phyloP scores from a whole-genome alignment of 2,888 invertebrate species.

The Copidosoma aretas region DNA sequence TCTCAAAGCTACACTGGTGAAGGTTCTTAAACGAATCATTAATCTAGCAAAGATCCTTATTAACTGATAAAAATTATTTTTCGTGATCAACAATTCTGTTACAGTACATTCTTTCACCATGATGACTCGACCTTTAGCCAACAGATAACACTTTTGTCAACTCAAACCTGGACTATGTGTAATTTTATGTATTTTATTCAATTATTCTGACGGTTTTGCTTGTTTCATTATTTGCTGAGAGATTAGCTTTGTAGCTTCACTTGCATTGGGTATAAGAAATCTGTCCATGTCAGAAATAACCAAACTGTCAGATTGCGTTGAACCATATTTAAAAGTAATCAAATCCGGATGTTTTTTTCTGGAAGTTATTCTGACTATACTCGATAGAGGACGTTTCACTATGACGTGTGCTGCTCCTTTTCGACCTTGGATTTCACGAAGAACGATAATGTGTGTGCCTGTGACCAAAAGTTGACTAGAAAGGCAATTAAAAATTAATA shows the following conservation, averaged over 20 bases:
- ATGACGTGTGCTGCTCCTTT: conserved; percentile 85
- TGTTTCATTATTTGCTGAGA: conserved; percentile 85
- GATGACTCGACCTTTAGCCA: no score
- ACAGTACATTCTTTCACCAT: no score
- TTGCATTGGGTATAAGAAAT: conserved; percentile 90
- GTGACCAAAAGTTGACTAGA: conserved; percentile 85
- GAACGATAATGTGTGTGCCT: conserved; percentile 82
- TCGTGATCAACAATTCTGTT: no score
- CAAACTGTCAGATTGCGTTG: conserved; percentile 77
- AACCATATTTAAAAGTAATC: conserved; percentile 96
- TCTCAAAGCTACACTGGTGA: no score
- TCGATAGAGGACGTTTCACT: conserved; percentile 85
- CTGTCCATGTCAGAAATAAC: conserved; percentile 89
- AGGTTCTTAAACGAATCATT: no score
- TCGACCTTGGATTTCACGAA: conserved; percentile 79
- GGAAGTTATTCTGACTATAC: conserved; percentile 96
- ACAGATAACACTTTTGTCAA: no score
- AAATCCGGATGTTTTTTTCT: conserved; percentile 94
- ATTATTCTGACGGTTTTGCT: conserved; percentile 60
- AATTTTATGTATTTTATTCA: conserved; percentile 23
- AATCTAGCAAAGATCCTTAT: no score
- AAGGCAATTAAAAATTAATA: conserved; percentile 32
- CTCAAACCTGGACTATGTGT: no score
- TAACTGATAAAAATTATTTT: no score
- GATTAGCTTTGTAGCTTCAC: conserved; percentile 86